Conservation (phyloP, 2,888 invertebrate genomes). For the Tyria jacobaeae region DNA sequence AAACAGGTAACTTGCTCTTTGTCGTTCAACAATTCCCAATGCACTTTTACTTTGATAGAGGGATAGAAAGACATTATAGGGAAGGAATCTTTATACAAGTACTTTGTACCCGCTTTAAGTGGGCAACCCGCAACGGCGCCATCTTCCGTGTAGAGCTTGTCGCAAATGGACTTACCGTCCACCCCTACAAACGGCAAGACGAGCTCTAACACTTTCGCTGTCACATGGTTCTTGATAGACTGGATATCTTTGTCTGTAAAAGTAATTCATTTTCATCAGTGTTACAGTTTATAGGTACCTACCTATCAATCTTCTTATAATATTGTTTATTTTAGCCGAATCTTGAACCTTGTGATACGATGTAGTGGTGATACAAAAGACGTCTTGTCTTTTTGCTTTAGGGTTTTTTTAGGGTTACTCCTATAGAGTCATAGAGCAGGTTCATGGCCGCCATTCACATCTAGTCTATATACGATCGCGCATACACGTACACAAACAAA, state of each 20-base stretch:
- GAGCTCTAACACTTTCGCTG: conserved; percentile 88
- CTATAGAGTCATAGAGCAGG: too few relatives aligned
- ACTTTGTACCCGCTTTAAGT: conserved; percentile 88
- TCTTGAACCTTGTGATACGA: too few relatives aligned
- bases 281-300: not conserved
- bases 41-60: conserved; percentile 83
- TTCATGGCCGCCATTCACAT: too few relatives aligned
- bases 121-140: conserved; percentile 89
- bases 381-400: too few relatives aligned
- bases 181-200: conserved; percentile 92
- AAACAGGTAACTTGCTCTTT: conserved; percentile 87
- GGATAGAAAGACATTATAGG: conserved; percentile 86
- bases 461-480: too few relatives aligned
- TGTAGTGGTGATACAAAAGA: too few relatives aligned
- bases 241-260: conserved; percentile 83
- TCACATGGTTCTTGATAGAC: conserved; percentile 86
- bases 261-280: not conserved
- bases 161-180: conserved; percentile 90
- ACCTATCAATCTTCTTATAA: too few relatives aligned
- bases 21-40: conserved; percentile 87
- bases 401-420: too few relatives aligned
- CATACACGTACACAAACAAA: too few relatives aligned
- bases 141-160: conserved; percentile 85
- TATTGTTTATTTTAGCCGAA: too few relatives aligned
- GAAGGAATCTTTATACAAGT: conserved; percentile 89